These are phyloP conservation scores for Aleiodes testaceus DNA, from an alignment of 2,888 invertebrate genomes.

Conservation along the genomic window DNA sequence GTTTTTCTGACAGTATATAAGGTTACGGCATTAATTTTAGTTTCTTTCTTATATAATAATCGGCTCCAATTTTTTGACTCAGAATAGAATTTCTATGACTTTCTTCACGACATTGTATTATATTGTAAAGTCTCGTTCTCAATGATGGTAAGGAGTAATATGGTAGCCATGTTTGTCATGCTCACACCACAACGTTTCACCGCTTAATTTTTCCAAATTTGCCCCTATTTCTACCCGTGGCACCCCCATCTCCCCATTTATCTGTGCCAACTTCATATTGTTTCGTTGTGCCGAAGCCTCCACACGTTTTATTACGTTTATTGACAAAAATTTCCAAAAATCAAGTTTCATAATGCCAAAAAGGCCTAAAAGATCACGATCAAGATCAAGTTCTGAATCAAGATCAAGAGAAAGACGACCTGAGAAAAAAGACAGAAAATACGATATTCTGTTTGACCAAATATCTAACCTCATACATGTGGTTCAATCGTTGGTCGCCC, in stretches of 20 bases:
- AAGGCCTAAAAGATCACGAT: not conserved
- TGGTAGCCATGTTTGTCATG: no score
- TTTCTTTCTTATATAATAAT: no score
- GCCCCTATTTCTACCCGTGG: not conserved
- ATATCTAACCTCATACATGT: conserved; percentile 6
- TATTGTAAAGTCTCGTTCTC: no score
- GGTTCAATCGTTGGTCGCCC: not conserved
- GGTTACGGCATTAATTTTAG: no score
- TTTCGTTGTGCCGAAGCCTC: conserved; percentile 13
- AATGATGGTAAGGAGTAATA: no score
- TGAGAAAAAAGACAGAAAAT: not conserved
- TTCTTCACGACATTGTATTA: no score
- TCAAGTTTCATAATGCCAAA: not conserved
- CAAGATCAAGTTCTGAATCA: conserved; percentile 13
- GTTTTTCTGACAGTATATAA: no score
- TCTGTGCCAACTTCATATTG: not conserved
- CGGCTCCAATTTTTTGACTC: no score
- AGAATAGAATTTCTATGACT: no score
- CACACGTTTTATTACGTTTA: conserved; percentile 7
- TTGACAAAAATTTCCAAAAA: not conserved
- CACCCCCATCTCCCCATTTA: not conserved
- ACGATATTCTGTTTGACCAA: not conserved
- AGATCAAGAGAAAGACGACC: not conserved
- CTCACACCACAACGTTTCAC: no score
- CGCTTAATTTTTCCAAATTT: no score